A percentile compares a stretch with the other conserved stretches of the same genome.
These are phyloP conservation scores for Acleris emargana DNA, from an alignment of 2,888 invertebrate genomes.

Conservation along the genomic window DNA sequence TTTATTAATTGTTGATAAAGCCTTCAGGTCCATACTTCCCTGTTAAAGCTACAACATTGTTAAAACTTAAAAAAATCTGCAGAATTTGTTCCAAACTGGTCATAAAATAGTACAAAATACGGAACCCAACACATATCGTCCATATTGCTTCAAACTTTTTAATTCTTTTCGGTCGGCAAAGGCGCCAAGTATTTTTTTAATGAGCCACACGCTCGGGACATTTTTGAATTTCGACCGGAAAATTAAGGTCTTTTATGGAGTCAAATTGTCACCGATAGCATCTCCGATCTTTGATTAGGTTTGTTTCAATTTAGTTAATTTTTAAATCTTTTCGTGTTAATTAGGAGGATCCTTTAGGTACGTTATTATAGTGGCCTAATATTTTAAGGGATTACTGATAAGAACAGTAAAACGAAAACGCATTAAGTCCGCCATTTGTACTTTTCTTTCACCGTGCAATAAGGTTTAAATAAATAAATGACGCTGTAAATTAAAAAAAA, in stretches of 20 bases:
- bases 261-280: slow-evolving; percentile 37
- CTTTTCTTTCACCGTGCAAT: no score
- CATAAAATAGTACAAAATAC: slow-evolving; percentile 9
- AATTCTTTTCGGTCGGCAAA: slow-evolving; percentile 26
- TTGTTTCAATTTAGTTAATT: slow-evolving; percentile 32
- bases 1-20: no score
- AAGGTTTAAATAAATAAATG: no score
- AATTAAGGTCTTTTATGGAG: slow-evolving; percentile 37
- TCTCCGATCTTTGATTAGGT: slow-evolving; percentile 34
- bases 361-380: background rate
- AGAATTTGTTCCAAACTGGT: background rate
- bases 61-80: background rate
- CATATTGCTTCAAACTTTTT: slow-evolving; percentile 27
- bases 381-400: background rate
- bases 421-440: no score
- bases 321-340: slow-evolving; percentile 27
- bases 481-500: no score
- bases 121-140: slow-evolving; percentile 19
- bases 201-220: slow-evolving; percentile 31
- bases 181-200: slow-evolving; percentile 37
- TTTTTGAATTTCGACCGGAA: slow-evolving; percentile 31
- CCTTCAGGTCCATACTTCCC: no score
- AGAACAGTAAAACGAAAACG: no score
- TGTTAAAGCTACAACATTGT: no score
- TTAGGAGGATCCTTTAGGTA: slow-evolving; percentile 16